Evolutionary conservation across 1,140 invertebrate species (phyloP).

Genomic region (Aplysia californica): DNA sequence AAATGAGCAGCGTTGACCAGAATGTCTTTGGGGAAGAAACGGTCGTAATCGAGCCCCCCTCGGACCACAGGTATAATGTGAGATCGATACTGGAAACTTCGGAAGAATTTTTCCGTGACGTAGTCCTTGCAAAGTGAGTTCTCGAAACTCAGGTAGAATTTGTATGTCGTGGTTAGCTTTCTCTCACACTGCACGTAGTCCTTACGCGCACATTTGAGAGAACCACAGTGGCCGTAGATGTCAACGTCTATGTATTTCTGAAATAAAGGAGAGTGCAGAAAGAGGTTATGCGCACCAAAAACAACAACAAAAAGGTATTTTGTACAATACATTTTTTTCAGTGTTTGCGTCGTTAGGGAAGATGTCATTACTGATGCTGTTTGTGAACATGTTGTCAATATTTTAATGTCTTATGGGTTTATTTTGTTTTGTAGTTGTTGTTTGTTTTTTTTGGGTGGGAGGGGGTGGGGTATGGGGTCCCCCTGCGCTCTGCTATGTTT

Average conservation of each 20-base stretch:
- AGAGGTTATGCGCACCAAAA: too few relatives aligned
- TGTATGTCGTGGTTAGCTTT: conserved; percentile 32
- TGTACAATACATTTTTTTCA: too few relatives aligned
- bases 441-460: too few relatives aligned
- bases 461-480: too few relatives aligned
- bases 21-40: conserved; percentile 74
- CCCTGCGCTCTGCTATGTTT: too few relatives aligned
- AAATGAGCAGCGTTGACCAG: conserved; percentile 75
- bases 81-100: conserved; percentile 33
- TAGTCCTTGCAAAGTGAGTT: conserved; percentile 97
- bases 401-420: too few relatives aligned
- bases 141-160: conserved; percentile 68
- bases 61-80: conserved; percentile 78
- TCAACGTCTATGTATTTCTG: conserved; percentile 72
- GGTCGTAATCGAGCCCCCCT: conserved; percentile 72
- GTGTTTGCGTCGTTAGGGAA: too few relatives aligned
- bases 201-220: conserved; percentile 24
- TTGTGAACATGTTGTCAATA: too few relatives aligned
- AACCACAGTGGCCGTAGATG: conserved; percentile 74
- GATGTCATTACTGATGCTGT: too few relatives aligned
- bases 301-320: too few relatives aligned
- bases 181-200: conserved; percentile 20
- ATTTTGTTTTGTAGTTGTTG: too few relatives aligned
- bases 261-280: too few relatives aligned
- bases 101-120: conserved; percentile 95